A percentile compares a stretch with the other conserved stretches of the same genome.
Evolutionary conservation across 2,113 vertebrate genomes (phyloP).

Genomic region (Pimephales promelas): DNA sequence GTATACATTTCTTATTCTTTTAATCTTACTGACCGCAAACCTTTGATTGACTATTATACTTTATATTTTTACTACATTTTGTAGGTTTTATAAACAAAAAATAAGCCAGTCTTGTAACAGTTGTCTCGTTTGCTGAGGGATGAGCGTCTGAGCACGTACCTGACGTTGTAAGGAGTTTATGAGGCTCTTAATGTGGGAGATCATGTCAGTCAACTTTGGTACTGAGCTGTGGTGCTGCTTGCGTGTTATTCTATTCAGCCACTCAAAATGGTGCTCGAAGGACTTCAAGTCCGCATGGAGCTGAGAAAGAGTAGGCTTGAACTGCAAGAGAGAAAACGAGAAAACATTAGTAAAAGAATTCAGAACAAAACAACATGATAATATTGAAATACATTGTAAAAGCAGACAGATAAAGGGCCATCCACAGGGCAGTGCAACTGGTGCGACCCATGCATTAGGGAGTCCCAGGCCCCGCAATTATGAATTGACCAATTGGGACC

Average conservation of each 20-base stretch:
- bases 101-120: not conserved
- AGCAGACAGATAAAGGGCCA: not conserved
- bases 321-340: slow-evolving; percentile 65
- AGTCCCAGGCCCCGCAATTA: not conserved
- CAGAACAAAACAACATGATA: not conserved
- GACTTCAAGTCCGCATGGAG: slow-evolving; percentile 77
- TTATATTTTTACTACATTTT: not conserved
- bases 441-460: not conserved
- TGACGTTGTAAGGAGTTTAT: slow-evolving; percentile 73
- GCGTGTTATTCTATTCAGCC: slow-evolving; percentile 76
- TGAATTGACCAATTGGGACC: not conserved
- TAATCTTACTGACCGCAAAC: not conserved
- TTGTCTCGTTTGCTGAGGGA: not conserved
- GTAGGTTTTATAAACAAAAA: not conserved
- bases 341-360: not conserved
- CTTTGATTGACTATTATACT: too few species aligned
- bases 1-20: not conserved
- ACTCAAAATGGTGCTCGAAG: slow-evolving; percentile 80
- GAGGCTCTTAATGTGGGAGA: slow-evolving; percentile 73
- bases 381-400: not conserved
- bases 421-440: not conserved
- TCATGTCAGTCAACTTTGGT: slow-evolving; percentile 75
- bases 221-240: slow-evolving; percentile 72
- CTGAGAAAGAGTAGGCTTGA: slow-evolving; percentile 78
- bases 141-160: slow-evolving; percentile 59